Conservation (phyloP, 2,113 vertebrate genomes). For the Himantopus leucocephalus region DNA sequence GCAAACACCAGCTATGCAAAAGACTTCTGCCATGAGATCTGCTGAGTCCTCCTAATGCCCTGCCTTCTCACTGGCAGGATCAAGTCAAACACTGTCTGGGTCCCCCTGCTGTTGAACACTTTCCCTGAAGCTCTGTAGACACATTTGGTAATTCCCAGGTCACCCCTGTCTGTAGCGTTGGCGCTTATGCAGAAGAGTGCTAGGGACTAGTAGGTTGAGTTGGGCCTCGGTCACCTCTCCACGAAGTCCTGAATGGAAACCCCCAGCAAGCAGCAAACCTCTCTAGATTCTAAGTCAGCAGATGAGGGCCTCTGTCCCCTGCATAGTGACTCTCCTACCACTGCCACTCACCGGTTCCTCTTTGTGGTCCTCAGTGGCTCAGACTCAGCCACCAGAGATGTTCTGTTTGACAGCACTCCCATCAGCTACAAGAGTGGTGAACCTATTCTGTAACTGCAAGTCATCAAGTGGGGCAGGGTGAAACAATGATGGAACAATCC, state of each 20-base stretch:
- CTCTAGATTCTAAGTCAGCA: not conserved
- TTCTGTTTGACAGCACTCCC: not conserved
- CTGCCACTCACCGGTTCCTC: not conserved
- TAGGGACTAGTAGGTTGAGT: not conserved
- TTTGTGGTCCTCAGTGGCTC: not conserved
- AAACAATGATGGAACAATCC: not conserved
- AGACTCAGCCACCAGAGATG: not conserved
- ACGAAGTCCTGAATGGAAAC: not conserved
- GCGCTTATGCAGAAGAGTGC: not conserved
- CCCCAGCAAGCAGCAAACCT: not conserved
- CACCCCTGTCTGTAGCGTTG: not conserved
- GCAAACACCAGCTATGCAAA: not conserved
- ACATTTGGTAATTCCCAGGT: not conserved
- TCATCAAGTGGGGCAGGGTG: not conserved
- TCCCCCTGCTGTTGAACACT: not conserved
- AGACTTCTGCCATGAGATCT: not conserved
- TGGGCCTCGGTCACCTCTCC: accelerated
- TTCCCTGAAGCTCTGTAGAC: not conserved
- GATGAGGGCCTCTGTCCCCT: not conserved
- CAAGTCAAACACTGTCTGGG: not conserved
- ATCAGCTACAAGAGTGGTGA: not conserved
- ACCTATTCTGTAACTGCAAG: not conserved
- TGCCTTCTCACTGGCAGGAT: not conserved
- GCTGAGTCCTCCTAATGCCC: not conserved
- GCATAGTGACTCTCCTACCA: not conserved